Evolutionary conservation across 2,113 vertebrate species (phyloP).

Genomic region (Oreochromis spilurus): DNA sequence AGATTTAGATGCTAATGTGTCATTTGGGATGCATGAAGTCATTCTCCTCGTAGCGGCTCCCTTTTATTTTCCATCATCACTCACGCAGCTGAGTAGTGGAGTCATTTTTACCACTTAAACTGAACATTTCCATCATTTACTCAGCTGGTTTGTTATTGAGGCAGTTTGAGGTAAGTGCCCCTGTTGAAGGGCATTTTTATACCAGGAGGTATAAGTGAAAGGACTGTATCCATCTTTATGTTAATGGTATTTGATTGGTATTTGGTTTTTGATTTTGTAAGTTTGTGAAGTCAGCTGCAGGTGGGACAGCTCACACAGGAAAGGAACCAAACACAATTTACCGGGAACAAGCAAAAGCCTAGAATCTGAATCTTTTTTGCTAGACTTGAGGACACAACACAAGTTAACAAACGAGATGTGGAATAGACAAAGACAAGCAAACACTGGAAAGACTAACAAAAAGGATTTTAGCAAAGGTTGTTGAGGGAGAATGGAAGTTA

Average conservation of each 20-base stretch:
- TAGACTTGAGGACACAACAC: not conserved
- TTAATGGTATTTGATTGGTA: not conserved
- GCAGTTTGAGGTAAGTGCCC: slow-evolving; percentile 12
- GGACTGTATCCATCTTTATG: not conserved
- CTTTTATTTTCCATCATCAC: slow-evolving; percentile 24
- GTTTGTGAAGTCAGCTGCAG: not conserved
- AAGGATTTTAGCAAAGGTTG: not conserved
- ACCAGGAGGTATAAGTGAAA: not conserved
- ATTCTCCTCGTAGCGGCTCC: not conserved
- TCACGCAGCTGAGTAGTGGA: slow-evolving; percentile 3
- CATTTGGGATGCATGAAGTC: slow-evolving; percentile 9
- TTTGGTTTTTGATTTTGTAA: not conserved
- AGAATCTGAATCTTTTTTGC: not conserved
- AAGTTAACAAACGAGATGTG: not conserved
- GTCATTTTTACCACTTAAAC: slow-evolving; percentile 9
- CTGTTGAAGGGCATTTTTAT: slow-evolving; percentile 21
- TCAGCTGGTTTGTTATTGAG: slow-evolving; percentile 20
- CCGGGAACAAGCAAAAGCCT: not conserved
- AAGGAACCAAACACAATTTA: not conserved
- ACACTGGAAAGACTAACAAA: not conserved
- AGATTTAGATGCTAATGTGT: not conserved
- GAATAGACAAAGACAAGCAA: not conserved
- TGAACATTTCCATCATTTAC: slow-evolving; percentile 19
- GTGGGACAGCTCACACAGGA: not conserved
- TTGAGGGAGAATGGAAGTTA: not conserved